phyloP scores from a whole-genome alignment of 1,140 invertebrate genomes.

The Nebria ingens region DNA sequence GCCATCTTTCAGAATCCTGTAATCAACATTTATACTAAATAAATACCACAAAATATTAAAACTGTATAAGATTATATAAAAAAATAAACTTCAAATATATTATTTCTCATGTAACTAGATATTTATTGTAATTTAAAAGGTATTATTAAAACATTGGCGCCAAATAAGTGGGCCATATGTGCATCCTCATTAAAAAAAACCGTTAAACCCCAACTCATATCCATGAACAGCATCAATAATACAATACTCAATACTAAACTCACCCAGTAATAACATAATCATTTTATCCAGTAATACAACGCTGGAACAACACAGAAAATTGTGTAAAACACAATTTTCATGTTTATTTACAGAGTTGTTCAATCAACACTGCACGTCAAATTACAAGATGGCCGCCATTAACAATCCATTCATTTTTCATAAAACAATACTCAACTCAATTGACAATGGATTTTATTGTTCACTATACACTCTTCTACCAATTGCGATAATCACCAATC shows the following conservation, averaged over 20 bases:
- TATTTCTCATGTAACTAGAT: not conserved
- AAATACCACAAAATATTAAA: not conserved
- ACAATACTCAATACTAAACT: not conserved
- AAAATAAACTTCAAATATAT: not conserved
- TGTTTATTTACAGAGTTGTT: conserved; percentile 2
- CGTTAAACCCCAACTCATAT: too few species aligned
- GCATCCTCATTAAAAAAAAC: conserved; percentile 2
- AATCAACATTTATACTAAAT: too few species aligned
- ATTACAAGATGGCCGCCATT: conserved; percentile 2
- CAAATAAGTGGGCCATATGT: conserved; percentile 1
- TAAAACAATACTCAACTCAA: not conserved
- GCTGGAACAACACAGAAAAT: not conserved
- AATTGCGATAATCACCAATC: too few species aligned
- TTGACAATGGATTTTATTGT: not conserved
- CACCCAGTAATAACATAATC: not conserved
- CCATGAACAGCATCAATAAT: not conserved
- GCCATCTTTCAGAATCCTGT: conserved; percentile 22
- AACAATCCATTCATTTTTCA: not conserved
- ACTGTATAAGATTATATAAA: not conserved
- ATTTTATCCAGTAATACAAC: conserved; percentile 2
- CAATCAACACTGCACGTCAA: not conserved
- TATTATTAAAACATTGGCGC: not conserved
- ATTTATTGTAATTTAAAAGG: not conserved
- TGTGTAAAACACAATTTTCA: not conserved
- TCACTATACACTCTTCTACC: not conserved